These are phyloP conservation scores for Andrena praecox DNA, from an alignment of 2,888 invertebrate species.

Conservation along the genomic window DNA sequence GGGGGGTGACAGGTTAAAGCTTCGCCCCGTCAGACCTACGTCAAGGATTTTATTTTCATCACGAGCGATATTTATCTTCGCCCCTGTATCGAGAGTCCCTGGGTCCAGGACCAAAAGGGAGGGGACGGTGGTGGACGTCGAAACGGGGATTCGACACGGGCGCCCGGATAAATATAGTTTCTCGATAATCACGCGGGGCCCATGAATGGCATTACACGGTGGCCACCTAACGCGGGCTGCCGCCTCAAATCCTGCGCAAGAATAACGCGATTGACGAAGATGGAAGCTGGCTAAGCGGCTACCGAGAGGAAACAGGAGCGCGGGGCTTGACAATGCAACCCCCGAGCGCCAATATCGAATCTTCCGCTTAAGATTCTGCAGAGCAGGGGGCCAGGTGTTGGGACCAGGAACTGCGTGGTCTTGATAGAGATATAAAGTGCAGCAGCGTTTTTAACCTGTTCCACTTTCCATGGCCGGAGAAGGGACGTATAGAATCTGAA, in stretches of 20 bases:
- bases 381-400: slow-evolving; percentile 33
- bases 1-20: slow-evolving; percentile 56
- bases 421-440: no score
- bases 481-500: no score
- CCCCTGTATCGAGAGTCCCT: slow-evolving; percentile 53
- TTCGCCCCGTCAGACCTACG: slow-evolving; percentile 65
- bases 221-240: background rate
- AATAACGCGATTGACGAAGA: slow-evolving; percentile 59
- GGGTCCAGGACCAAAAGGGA: slow-evolving; percentile 19
- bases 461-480: no score
- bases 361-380: slow-evolving; percentile 57
- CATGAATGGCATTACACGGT: slow-evolving; percentile 69
- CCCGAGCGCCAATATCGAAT: slow-evolving; percentile 58
- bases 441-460: no score
- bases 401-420: background rate
- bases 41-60: slow-evolving; percentile 77
- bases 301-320: slow-evolving; percentile 41
- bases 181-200: slow-evolving; percentile 72
- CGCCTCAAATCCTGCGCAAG: slow-evolving; percentile 56
- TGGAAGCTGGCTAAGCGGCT: slow-evolving; percentile 40
- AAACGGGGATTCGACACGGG: slow-evolving; percentile 73
- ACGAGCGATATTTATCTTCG: slow-evolving; percentile 76
- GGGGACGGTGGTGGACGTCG: background rate
- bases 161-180: slow-evolving; percentile 71
- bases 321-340: slow-evolving; percentile 52